phyloP scores from a whole-genome alignment of 1,140 invertebrate species.

The Anoplophora glabripennis region DNA sequence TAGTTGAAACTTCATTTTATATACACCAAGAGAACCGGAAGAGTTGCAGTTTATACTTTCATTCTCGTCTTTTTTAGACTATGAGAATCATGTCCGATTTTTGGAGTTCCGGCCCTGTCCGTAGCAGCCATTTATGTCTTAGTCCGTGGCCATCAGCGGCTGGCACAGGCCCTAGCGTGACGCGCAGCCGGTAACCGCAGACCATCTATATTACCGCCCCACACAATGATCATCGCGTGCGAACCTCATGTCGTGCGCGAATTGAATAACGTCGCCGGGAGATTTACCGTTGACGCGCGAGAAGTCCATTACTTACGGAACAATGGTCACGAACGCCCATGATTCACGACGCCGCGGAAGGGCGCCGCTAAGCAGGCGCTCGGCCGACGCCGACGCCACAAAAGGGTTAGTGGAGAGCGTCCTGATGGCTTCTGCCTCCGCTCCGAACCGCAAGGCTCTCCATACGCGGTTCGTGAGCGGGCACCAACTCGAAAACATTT shows the following conservation, averaged over 20 bases:
- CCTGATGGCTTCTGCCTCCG: neutral
- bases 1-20: no score
- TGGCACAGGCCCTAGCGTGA: no score
- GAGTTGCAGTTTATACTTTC: no score
- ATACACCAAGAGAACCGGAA: no score
- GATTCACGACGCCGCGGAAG: slow-evolving; percentile 33
- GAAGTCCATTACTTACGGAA: slow-evolving; percentile 39
- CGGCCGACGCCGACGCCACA: neutral
- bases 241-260: slow-evolving; percentile 35
- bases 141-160: no score
- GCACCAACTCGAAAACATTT: neutral
- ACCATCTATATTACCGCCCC: no score
- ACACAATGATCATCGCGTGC: slow-evolving; percentile 39
- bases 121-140: no score
- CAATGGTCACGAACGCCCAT: slow-evolving; percentile 37
- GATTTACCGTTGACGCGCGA: slow-evolving; percentile 37
- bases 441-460: neutral
- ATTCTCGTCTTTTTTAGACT: no score
- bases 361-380: no score
- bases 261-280: slow-evolving; percentile 38
- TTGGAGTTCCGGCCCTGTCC: no score
- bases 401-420: neutral
- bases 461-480: neutral
- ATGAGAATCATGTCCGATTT: no score
- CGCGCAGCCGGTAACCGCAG: no score